These are phyloP conservation scores for Corythaixoides concolor DNA, from an alignment of 2,113 vertebrate genomes.

Conservation along the genomic window DNA sequence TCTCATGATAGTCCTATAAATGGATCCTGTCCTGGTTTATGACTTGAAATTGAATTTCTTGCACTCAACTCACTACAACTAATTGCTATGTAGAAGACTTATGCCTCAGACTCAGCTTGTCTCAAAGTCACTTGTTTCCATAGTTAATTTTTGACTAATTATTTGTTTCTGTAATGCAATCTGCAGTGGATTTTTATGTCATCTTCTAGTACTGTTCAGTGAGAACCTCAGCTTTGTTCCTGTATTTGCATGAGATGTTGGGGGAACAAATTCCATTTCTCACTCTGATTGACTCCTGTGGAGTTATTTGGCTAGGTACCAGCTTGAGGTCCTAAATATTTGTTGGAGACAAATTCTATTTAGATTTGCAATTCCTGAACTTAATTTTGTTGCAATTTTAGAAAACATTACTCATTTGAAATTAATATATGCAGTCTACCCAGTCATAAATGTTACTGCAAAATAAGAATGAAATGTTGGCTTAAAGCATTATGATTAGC, in stretches of 20 bases:
- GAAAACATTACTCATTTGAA: neutral
- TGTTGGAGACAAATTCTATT: constrained; percentile 4
- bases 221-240: neutral
- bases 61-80: neutral
- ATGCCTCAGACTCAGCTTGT: neutral
- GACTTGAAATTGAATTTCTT: constrained; percentile 31
- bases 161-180: neutral
- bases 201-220: neutral
- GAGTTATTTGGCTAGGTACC: neutral
- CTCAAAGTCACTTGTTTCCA: constrained; percentile 10
- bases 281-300: neutral
- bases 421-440: neutral
- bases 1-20: neutral
- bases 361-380: neutral
- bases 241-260: neutral
- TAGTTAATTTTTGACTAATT: neutral
- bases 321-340: neutral
- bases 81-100: neutral
- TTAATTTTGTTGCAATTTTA: constrained; percentile 15
- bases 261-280: neutral
- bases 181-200: neutral
- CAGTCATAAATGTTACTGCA: neutral
- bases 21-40: constrained; percentile 6
- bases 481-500: neutral
- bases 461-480: neutral